Evolutionary conservation across 2,888 invertebrate genomes (phyloP).

Genomic region (Drosophila putrida): DNA sequence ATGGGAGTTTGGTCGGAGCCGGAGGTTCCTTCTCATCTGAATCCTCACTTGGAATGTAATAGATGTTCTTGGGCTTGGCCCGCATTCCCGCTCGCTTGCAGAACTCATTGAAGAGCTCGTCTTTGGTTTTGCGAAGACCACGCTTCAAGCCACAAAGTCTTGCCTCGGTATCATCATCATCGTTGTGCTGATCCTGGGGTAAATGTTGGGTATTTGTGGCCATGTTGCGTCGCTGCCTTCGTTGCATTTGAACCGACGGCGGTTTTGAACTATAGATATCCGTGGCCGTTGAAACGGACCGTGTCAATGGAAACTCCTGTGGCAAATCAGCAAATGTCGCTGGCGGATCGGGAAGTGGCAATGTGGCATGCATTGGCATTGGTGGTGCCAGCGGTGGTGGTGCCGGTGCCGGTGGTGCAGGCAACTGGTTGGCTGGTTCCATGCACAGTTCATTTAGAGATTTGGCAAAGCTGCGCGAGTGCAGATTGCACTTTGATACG

Average conservation of each 20-base stretch:
- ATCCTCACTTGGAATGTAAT: conserved; percentile 81
- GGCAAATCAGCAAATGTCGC: conserved; percentile 68
- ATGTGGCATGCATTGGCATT: conserved; percentile 29
- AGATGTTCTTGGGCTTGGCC: conserved; percentile 84
- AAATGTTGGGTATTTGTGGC: conserved; percentile 73
- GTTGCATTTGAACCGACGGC: conserved; percentile 23
- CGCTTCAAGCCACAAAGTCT: conserved; percentile 83
- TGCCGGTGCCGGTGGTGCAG: neutral
- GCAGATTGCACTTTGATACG: conserved; percentile 82
- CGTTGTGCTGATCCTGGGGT: conserved; percentile 5
- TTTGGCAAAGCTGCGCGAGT: conserved; percentile 84
- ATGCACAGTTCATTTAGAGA: conserved; percentile 85
- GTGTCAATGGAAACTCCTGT: conserved; percentile 83
- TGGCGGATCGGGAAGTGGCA: conserved; percentile 24
- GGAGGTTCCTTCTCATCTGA: conserved; percentile 27
- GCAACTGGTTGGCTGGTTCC: conserved; percentile 72
- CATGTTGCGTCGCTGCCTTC: conserved; percentile 74
- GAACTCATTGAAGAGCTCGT: conserved; percentile 85
- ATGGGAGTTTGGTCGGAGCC: neutral
- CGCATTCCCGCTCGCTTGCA: conserved; percentile 84
- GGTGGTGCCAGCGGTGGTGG: conserved; percentile 51
- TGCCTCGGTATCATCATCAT: conserved; percentile 58
- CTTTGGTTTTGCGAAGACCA: conserved; percentile 84
- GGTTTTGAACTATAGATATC: conserved; percentile 75
- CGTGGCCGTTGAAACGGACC: conserved; percentile 85